Conservation (phyloP, 2,888 invertebrate genomes). For the Ophonus ardosiacus region DNA sequence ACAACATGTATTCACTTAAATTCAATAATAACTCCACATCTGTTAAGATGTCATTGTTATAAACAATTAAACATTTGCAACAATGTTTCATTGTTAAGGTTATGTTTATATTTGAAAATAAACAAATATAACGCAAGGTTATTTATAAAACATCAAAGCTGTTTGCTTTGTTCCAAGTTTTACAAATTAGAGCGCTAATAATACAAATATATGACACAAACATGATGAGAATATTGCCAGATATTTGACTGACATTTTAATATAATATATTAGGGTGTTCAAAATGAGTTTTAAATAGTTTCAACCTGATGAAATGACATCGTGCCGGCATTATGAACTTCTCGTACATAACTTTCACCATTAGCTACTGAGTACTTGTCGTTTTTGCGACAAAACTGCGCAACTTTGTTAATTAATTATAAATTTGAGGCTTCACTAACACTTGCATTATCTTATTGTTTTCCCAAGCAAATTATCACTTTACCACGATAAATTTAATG, state of each 20-base stretch:
- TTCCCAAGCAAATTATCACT: neutral
- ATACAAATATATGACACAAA: slow-evolving; percentile 18
- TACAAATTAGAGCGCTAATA: slow-evolving; percentile 18
- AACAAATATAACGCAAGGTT: slow-evolving; percentile 47
- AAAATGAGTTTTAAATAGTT: slow-evolving; percentile 41
- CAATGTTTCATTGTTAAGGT: slow-evolving; percentile 24
- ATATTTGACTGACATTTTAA: slow-evolving; percentile 7
- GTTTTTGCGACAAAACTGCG: slow-evolving; percentile 56
- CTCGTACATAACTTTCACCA: slow-evolving; percentile 47
- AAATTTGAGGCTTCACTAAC: slow-evolving; percentile 29
- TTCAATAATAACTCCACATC: neutral
- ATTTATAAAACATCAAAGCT: slow-evolving; percentile 41
- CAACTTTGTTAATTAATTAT: slow-evolving; percentile 59
- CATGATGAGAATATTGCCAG: neutral
- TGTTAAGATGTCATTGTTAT: neutral
- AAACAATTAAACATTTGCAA: neutral
- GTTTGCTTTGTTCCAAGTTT: slow-evolving; percentile 15
- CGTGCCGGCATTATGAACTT: slow-evolving; percentile 6
- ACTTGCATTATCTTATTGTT: neutral
- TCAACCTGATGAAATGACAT: slow-evolving; percentile 30
- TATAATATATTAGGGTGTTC: neutral
- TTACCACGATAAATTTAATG: neutral
- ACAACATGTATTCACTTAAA: neutral
- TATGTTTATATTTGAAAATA: slow-evolving; percentile 61
- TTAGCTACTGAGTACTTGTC: slow-evolving; percentile 42